phyloP scores from a whole-genome alignment of 2,797 vertebrate genomes.

The Stomatorhinus walkeri region DNA sequence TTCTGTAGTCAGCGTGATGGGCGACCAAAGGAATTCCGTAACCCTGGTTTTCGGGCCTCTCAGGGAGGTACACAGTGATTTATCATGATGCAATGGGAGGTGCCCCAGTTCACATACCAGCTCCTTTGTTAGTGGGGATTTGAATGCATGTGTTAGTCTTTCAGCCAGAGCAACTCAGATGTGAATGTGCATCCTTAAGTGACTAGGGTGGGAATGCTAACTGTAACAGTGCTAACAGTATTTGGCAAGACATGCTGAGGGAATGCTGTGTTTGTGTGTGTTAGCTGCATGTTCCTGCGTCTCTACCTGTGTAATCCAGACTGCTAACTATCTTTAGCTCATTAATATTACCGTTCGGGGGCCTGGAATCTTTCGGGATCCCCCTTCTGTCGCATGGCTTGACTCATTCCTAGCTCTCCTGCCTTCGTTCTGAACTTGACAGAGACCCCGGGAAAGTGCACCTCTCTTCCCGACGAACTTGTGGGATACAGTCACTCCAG shows the following conservation, averaged over 20 bases:
- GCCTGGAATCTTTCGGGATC: background rate
- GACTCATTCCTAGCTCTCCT: background rate
- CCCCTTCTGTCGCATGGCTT: background rate
- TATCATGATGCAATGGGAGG: background rate
- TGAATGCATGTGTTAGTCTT: background rate
- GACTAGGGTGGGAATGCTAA: background rate
- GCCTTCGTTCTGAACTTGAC: constrained; percentile 33
- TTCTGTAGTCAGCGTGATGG: background rate
- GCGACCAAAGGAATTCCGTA: background rate
- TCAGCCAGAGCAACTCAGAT: background rate
- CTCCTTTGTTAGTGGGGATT: background rate
- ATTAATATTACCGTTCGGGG: constrained; percentile 30
- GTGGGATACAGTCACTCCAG: constrained; percentile 85
- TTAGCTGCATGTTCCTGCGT: constrained; percentile 39
- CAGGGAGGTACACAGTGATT: background rate
- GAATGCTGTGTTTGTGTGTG: constrained; percentile 22
- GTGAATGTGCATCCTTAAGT: background rate
- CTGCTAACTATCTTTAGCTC: constrained; percentile 42
- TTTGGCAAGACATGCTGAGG: background rate
- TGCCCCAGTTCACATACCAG: background rate
- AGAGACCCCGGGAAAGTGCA: constrained; percentile 78
- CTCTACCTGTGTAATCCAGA: constrained; percentile 63
- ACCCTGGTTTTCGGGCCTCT: background rate
- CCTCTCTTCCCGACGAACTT: constrained; percentile 79
- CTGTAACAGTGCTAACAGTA: background rate